phyloP scores from a whole-genome alignment of 2,797 vertebrate species.

The Eulemur rubriventer region DNA sequence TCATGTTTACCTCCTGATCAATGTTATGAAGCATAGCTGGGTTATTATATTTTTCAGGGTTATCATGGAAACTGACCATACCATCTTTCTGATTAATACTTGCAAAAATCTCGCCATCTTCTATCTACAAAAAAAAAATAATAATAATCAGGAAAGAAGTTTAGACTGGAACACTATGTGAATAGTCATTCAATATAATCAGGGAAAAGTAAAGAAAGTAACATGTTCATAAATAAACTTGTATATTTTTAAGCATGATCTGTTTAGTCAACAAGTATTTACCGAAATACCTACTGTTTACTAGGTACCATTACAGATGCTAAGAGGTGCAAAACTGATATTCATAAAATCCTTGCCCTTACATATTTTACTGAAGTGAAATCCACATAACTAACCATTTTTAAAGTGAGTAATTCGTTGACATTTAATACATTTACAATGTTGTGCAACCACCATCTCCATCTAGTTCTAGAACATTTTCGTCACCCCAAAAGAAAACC shows the following conservation, averaged over 20 bases:
- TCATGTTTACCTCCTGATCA: conserved; percentile 94
- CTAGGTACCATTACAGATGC: neutral
- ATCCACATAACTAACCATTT: neutral
- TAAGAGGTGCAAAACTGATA: neutral
- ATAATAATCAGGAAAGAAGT: neutral
- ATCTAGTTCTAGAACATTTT: neutral
- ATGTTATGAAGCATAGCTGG: conserved; percentile 99
- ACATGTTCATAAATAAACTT: neutral
- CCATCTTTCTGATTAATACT: conserved; percentile 99
- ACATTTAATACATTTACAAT: neutral
- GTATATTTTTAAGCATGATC: neutral
- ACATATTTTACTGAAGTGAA: neutral
- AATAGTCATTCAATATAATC: neutral
- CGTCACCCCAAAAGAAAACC: neutral
- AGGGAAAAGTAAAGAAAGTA: neutral
- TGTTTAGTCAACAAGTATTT: neutral
- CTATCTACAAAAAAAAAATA: conserved; percentile 89
- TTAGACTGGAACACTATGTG: neutral
- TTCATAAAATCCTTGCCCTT: neutral
- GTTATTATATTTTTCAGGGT: conserved; percentile 99
- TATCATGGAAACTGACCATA: conserved; percentile 99
- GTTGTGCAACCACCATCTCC: neutral
- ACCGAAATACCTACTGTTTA: neutral
- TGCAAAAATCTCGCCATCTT: conserved; percentile 99
- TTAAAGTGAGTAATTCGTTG: neutral